A percentile compares a stretch with the other conserved stretches of the same genome.
These are phyloP conservation scores for Mesorhabditis belari DNA, from an alignment of 2,888 invertebrate species.

Conservation along the genomic window DNA sequence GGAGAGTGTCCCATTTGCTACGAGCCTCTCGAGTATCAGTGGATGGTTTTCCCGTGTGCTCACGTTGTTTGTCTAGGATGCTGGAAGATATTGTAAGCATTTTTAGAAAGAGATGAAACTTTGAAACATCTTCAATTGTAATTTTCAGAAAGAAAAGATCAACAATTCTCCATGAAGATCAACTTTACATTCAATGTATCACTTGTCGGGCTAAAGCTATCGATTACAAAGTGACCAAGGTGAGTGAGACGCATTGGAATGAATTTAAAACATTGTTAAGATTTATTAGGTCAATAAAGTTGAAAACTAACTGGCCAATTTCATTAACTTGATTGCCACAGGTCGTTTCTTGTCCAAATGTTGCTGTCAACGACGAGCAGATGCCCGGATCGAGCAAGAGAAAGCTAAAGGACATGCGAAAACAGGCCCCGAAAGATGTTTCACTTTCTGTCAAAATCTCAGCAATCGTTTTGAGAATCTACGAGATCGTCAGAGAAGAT, in stretches of 20 bases:
- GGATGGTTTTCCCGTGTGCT: conserved; percentile 69
- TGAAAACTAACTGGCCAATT: too few relatives aligned
- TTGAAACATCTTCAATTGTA: too few relatives aligned
- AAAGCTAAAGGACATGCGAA: too few relatives aligned
- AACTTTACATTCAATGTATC: too few relatives aligned
- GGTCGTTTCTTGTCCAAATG: too few relatives aligned
- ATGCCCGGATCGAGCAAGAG: too few relatives aligned
- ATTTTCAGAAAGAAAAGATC: not conserved
- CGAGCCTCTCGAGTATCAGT: conserved; percentile 62
- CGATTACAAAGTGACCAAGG: not conserved
- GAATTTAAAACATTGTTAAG: not conserved
- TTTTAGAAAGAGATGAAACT: too few relatives aligned
- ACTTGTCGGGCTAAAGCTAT: not conserved
- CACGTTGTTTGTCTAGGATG: conserved; percentile 69
- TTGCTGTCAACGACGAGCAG: too few relatives aligned
- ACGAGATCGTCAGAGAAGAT: not conserved
- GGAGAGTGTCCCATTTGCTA: conserved; percentile 68
- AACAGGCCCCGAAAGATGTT: not conserved
- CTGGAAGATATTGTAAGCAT: conserved; percentile 54
- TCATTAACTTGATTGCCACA: too few relatives aligned
- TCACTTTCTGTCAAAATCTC: not conserved
- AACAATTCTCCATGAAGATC: too few relatives aligned
- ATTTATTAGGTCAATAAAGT: not conserved
- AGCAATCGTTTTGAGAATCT: not conserved
- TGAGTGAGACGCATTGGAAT: not conserved